phyloP scores from a whole-genome alignment of 1,140 invertebrate species.

The Reticulitermes speratus region DNA sequence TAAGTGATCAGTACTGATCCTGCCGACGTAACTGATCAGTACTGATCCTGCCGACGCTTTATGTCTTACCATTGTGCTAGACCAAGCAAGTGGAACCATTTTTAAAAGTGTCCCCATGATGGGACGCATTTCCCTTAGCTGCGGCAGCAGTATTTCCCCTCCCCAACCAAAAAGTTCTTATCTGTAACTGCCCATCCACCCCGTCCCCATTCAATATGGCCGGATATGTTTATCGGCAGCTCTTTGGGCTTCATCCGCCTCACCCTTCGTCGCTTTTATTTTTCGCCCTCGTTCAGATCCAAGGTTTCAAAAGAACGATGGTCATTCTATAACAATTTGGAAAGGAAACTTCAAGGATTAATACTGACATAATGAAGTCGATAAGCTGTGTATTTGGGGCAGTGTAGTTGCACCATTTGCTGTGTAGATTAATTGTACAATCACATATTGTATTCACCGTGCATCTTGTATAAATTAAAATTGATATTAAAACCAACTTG shows the following conservation, averaged over 20 bases:
- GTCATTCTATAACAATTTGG: neutral
- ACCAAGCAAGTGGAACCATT: slow-evolving; percentile 1
- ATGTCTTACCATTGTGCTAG: neutral
- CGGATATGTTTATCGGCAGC: slow-evolving; percentile 6
- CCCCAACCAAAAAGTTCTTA: slow-evolving; percentile 11
- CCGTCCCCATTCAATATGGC: neutral
- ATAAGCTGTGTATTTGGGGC: too few relatives aligned
- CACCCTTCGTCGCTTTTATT: neutral
- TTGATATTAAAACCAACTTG: too few relatives aligned
- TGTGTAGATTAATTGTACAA: too few relatives aligned
- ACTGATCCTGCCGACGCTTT: neutral
- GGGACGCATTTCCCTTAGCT: neutral
- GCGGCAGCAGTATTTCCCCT: neutral
- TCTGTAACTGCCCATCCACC: neutral
- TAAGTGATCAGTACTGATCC: neutral
- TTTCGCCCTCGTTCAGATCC: neutral
- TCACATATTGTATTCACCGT: too few relatives aligned
- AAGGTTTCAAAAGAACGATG: neutral
- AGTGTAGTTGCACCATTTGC: too few relatives aligned
- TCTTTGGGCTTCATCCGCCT: neutral
- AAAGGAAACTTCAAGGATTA: neutral
- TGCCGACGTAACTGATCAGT: neutral
- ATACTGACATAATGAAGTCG: neutral
- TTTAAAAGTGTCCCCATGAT: neutral
- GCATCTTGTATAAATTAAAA: too few relatives aligned